Conservation (phyloP, 2,113 vertebrate species). For the Muscicapa adusta region DNA sequence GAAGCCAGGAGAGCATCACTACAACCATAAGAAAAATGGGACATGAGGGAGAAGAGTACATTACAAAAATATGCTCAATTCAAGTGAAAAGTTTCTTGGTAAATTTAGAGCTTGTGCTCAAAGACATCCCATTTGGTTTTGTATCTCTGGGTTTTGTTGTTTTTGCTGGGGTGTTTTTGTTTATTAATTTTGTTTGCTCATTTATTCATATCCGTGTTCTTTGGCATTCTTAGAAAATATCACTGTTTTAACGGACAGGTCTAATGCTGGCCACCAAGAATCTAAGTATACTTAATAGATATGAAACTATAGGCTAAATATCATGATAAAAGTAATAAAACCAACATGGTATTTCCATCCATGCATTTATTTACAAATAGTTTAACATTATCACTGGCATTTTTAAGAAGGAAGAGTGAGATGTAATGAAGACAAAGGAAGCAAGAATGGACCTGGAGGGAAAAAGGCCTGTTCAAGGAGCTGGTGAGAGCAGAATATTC, state of each 20-base stretch:
- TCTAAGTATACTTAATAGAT: background rate
- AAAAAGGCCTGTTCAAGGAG: background rate
- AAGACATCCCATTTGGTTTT: background rate
- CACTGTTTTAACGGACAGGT: background rate
- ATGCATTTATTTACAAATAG: background rate
- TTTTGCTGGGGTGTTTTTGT: background rate
- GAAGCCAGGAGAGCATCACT: background rate
- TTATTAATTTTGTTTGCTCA: background rate
- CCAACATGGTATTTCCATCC: background rate
- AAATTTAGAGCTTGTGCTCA: background rate
- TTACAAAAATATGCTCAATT: background rate
- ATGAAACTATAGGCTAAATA: background rate
- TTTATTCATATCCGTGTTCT: background rate
- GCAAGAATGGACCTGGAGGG: background rate
- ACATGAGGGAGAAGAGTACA: background rate
- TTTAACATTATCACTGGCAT: background rate
- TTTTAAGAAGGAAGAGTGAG: background rate
- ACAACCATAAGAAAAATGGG: background rate
- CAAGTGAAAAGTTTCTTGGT: background rate
- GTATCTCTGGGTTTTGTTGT: background rate
- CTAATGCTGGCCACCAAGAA: background rate
- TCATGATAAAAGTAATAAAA: background rate
- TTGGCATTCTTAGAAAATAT: background rate
- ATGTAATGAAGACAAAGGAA: background rate
- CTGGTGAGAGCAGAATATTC: background rate